Evolutionary conservation across 2,888 invertebrate genomes (phyloP), one percentile per base, ranked within the genome.

Genomic region (Harmothoe impar): DNA sequence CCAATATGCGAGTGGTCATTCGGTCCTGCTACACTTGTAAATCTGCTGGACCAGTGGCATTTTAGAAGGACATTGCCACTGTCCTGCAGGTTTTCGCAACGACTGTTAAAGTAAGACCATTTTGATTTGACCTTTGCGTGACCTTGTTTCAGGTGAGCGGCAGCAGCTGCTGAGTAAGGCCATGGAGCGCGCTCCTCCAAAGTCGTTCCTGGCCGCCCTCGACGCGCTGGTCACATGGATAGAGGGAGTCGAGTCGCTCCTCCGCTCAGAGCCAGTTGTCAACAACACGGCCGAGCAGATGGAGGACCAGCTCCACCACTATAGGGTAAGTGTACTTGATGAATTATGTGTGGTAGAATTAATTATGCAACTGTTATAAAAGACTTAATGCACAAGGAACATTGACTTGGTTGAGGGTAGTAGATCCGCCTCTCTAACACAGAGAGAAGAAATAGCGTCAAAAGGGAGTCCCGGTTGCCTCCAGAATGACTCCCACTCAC

Each of bases 151-250:
- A 93, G 96, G 96, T 84, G 96, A 96, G 92, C 95, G 96, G n/a
- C 96, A 97, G 92, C 96, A 95, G 29, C 96, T 96, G 93, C 94
- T 97, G 84, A 92, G 93, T 7, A 94, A 95, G 68, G 94, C 95
- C 3, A 91, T 95, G 91, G 94, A 95, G 89, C 94, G 95, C 90
- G 94, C 95, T 0, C 96, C 96, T 25, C 95, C 96, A 0, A 94
- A 94, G 86, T 94, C 95, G 15, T 96, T 95, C 92, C 93, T 96
- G 52, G 96, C 96, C 91, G 96, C 96, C 10, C 94, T 95, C 92
- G 94, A 94, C 20, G 95, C 95, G 15, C 93, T 96, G 33, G 92
- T 94, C 33, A 94, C 93, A 90, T 96, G 96, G 96, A 92, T 96
- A 5, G 93, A 93, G 25, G 95, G 95, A 89, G 95, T 96, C 68